Conservation (phyloP, 2,888 invertebrate genomes). For the Agrochola lota region DNA sequence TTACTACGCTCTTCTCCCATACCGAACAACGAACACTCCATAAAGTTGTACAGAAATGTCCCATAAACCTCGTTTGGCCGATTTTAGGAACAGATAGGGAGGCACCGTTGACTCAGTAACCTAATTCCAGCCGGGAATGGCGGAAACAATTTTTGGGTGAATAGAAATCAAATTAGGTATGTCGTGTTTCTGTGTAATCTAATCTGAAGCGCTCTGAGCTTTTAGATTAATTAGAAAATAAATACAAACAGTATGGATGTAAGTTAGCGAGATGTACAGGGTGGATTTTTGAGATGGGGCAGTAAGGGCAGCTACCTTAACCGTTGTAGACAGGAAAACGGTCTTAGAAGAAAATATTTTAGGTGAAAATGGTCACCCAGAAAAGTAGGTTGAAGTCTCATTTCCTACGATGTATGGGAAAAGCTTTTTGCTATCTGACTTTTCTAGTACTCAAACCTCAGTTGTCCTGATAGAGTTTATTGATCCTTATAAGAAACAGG, state of each 20-base stretch:
- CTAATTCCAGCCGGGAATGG: slow-evolving; percentile 65
- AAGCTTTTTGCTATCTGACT: too few relatives aligned
- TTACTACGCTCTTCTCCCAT: slow-evolving; percentile 64
- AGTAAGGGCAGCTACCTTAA: too few relatives aligned
- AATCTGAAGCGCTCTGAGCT: slow-evolving; percentile 41
- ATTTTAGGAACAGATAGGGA: slow-evolving; percentile 68
- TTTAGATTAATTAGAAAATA: slow-evolving; percentile 58
- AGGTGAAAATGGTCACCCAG: too few relatives aligned
- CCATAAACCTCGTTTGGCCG: slow-evolving; percentile 73
- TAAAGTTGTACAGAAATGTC: slow-evolving; percentile 67
- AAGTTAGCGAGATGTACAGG: not conserved
- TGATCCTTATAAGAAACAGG: too few relatives aligned
- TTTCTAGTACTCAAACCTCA: too few relatives aligned
- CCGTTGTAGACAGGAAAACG: too few relatives aligned
- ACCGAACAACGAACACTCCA: slow-evolving; percentile 61
- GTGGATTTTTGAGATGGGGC: too few relatives aligned
- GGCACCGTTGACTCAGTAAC: slow-evolving; percentile 71
- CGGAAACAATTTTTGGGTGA: slow-evolving; percentile 54
- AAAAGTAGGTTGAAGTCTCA: too few relatives aligned
- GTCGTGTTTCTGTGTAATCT: slow-evolving; percentile 54
- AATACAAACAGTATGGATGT: slow-evolving; percentile 30
- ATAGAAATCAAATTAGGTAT: slow-evolving; percentile 59
- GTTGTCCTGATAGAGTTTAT: too few relatives aligned
- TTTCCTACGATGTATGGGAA: too few relatives aligned
- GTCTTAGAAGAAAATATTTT: too few relatives aligned